phyloP scores from a whole-genome alignment of 2,113 vertebrate genomes.

The Cheilinus undulatus region DNA sequence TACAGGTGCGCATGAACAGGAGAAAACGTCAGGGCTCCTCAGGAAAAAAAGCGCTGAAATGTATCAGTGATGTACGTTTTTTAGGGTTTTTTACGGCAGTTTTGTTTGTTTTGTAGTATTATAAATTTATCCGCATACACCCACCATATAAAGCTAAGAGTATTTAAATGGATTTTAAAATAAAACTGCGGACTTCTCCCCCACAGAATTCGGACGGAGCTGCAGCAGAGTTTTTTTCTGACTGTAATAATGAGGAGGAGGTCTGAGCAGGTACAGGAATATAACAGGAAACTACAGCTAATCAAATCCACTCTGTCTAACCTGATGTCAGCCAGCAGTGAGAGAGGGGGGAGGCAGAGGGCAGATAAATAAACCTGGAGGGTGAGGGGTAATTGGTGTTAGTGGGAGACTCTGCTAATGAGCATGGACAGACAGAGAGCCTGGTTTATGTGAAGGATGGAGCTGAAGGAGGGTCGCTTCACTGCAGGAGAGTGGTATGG shows the following conservation, averaged over 20 bases:
- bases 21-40: too few species aligned
- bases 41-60: not conserved
- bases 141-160: not conserved
- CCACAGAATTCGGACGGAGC: not conserved
- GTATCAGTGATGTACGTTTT: not conserved
- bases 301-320: not conserved
- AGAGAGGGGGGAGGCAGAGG: not conserved
- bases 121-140: too few species aligned
- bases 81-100: not conserved
- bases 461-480: not conserved
- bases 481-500: not conserved
- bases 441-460: not conserved
- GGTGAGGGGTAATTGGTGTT: slow-evolving; percentile 1
- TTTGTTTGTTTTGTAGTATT: too few species aligned
- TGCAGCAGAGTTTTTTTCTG: not conserved
- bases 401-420: not conserved
- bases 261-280: not conserved
- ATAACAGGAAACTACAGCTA: not conserved
- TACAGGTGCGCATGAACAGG: too few species aligned
- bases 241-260: not conserved
- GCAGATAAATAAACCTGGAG: not conserved
- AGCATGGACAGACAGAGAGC: not conserved
- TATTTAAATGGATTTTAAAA: not conserved
- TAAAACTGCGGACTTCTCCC: too few species aligned
- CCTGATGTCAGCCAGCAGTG: not conserved